Percentiles rank a stretch among this genome's conserved stretches.
These are phyloP conservation scores for Sphecodes monilicornis DNA, from an alignment of 2,888 invertebrate genomes.

Conservation along the genomic window DNA sequence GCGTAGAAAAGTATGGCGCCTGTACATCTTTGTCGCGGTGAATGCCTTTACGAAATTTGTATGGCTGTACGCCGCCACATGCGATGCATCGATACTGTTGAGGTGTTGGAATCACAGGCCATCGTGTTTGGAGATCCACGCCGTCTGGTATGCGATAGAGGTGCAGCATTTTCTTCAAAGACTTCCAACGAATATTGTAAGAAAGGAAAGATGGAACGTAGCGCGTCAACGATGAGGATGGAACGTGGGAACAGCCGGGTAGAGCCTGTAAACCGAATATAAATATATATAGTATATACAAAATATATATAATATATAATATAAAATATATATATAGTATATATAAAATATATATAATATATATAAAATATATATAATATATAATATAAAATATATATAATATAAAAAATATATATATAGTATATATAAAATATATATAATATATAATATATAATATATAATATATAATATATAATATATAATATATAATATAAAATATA, in stretches of 20 bases:
- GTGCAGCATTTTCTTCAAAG: neutral
- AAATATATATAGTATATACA: too few species aligned
- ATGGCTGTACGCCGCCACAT: neutral
- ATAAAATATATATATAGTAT: too few species aligned
- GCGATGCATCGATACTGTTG: neutral
- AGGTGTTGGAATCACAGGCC: neutral
- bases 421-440: too few species aligned
- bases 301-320: too few species aligned
- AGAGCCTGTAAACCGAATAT: neutral
- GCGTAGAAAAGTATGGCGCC: neutral
- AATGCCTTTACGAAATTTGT: neutral
- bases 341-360: too few species aligned
- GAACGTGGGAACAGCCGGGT: neutral
- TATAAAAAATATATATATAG: too few species aligned
- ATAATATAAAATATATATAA: too few species aligned
- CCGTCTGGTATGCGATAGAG: neutral
- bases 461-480: too few species aligned
- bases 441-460: too few species aligned
- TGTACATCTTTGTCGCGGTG: neutral
- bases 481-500: too few species aligned
- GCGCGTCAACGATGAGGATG: too few species aligned
- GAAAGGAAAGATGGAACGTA: neutral
- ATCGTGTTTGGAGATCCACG: neutral
- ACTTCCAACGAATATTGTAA: neutral
- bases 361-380: too few species aligned